Evolutionary conservation across 2,113 vertebrate genomes (phyloP), one percentile per base, ranked within the genome.

Genomic region (Jacana jacana): DNA sequence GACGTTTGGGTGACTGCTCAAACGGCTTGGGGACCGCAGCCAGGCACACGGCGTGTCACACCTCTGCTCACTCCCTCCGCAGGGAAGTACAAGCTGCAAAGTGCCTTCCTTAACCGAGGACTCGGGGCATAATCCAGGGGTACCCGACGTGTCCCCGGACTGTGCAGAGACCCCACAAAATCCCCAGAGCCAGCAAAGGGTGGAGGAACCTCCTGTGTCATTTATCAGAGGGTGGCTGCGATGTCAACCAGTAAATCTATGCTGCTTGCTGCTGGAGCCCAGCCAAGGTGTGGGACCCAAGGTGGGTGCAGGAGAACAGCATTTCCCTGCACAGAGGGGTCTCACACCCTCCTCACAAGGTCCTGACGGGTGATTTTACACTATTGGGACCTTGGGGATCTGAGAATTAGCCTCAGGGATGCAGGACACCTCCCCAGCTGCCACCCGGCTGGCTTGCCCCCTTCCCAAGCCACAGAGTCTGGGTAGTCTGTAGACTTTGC

Each of bases 121-220:
- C 37, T 22, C 28, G 10, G 48, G 51, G 31, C 2, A 1, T 18
- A 31, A 63, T 3, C 19, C 19, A 18, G 64, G 33, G 31, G n/a
- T 8, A 42, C 13, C 27, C 3, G 4, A 17, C 0, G 5, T 0
- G 15, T 39, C 27, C 19, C 8, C 13, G 3, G 13, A 15, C 0
- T 2, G 6, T 1, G 24, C 1, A 0, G 60, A 79, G n/a, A 64
- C 20, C 60, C 81, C 1, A 4, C 4, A 31, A 25, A 68, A 37
- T 8, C 60, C 60, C 16, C 0, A 2, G 23, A 89, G 44, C 15
- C 48, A n/a, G 39, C 6, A 2, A 48, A 7, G 44, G 46, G 33
- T 9, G 37, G 39, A 40, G 10, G n/a, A 69, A 28, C 7, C 6
- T 37, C 19, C 72, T 42, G 17, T 7, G 1, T 4, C 4, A 2